A percentile compares a stretch with the other conserved stretches of the same genome.
These are phyloP conservation scores for Archilochus colubris DNA, from an alignment of 2,113 vertebrate species.

Conservation along the genomic window DNA sequence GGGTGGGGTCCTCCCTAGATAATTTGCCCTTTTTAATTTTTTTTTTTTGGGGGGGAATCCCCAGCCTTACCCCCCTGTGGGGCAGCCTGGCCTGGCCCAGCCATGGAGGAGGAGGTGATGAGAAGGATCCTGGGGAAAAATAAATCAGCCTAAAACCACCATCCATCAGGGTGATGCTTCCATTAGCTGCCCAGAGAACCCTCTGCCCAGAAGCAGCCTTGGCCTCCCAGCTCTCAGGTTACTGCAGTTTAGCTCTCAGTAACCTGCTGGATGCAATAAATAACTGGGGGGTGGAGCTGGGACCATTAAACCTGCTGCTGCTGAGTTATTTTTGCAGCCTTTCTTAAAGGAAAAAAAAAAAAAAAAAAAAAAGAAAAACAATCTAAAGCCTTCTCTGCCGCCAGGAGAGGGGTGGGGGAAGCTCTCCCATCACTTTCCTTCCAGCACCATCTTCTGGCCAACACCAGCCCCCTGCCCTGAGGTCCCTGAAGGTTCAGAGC, in stretches of 20 bases:
- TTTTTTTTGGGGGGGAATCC: neutral
- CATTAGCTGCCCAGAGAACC: constrained; percentile 51
- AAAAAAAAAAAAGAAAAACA: no score
- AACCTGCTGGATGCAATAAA: constrained; percentile 45
- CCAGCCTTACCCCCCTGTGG: neutral
- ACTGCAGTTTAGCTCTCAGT: constrained; percentile 30
- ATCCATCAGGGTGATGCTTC: constrained; percentile 43
- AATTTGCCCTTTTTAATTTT: neutral
- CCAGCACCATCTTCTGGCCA: constrained; percentile 71
- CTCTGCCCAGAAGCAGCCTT: constrained; percentile 17
- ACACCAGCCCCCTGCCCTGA: neutral
- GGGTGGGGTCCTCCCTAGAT: no score
- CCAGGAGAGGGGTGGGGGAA: neutral
- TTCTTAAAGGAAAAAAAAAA: neutral
- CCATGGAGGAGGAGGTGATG: neutral
- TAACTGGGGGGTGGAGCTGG: neutral
- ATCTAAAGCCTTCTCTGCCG: neutral
- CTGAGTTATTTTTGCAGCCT: constrained; percentile 12
- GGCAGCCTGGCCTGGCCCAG: neutral
- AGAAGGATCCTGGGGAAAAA: constrained; percentile 18
- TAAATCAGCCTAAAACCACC: constrained; percentile 25
- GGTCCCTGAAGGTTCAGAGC: neutral
- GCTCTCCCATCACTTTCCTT: constrained; percentile 28
- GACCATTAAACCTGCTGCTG: neutral
- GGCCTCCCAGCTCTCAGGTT: neutral